Evolutionary conservation across 1,140 invertebrate genomes (phyloP), one percentile per base, ranked within the genome.

Genomic region (Drosophila erecta): DNA sequence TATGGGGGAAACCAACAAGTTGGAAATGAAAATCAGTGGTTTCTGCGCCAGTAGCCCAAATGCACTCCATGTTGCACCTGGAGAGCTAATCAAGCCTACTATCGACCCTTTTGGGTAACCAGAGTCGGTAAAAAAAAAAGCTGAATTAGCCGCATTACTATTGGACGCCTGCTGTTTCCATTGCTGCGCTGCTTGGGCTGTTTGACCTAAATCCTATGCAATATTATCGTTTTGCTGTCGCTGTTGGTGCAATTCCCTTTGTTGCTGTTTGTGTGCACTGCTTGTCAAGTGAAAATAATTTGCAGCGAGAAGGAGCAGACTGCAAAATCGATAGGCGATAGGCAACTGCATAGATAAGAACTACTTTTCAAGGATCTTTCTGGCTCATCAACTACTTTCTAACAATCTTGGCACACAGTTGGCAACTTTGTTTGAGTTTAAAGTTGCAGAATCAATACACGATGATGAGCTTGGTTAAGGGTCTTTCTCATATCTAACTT

Each of bases 281-380:
- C 64, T 43, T 62, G 66, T 70, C 66, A 70, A 70, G 66, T 70
- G 66, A 66, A 70, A 70, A 70, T 70, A 70, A 70, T 70, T 70
- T 70, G 41, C 65, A 69, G 35, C 66, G 54, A 49, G 65, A 40
- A 49, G 64, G 38, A 35, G 40, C 33, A 27, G 43, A 40, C 27
- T 40, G 22, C 5, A 70, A 70, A 70, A 70, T 70, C 64, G 51
- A 70, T 70, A 20, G 41, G 8, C 35, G 41, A 38, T 37, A 37
- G 66, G 35, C 66, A 70, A 69, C 30, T 37, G 62, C 20, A 38
- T 60, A 69, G 66, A 56, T 69, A 70, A 70, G 33, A 70, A 69
- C 66, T 69, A 57, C 65, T 47, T 67, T 67, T 67, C 64, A 70
- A 70, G 66, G 64, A 70, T 70, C 41, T 57, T 70, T 70, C 64